Evolutionary conservation across 2,113 vertebrate genomes (phyloP).

Genomic region (Setophaga kirtlandii): DNA sequence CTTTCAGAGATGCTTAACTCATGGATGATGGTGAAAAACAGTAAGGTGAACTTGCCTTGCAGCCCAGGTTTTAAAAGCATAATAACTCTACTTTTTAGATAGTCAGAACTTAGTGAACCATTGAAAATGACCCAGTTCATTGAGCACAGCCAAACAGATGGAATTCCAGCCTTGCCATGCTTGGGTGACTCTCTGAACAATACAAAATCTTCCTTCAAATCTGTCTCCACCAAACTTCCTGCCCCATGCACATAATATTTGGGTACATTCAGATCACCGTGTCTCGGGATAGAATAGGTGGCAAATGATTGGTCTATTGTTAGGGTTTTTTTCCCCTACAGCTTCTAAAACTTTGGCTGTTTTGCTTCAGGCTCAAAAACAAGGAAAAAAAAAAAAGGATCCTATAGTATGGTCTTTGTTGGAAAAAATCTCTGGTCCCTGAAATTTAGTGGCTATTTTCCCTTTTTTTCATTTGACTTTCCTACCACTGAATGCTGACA

Average conservation of each 20-base stretch:
- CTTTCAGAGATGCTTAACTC: constrained; percentile 40
- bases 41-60: constrained; percentile 59
- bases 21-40: constrained; percentile 53
- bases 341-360: not conserved
- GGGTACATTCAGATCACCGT: not conserved
- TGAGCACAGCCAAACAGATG: constrained; percentile 81
- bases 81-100: constrained; percentile 82
- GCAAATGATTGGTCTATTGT: not conserved
- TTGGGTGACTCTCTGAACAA: constrained; percentile 67
- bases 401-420: not conserved
- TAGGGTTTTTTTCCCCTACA: not conserved
- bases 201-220: constrained; percentile 68
- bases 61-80: constrained; percentile 74
- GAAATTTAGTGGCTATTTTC: not conserved
- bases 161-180: constrained; percentile 72
- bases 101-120: constrained; percentile 79
- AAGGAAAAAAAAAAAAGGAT: not conserved
- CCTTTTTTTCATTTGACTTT: not conserved
- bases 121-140: constrained; percentile 79
- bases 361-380: not conserved
- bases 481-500: not conserved
- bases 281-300: not conserved
- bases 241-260: constrained; percentile 10
- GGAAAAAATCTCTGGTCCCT: not conserved
- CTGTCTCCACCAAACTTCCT: constrained; percentile 45